Percentiles rank a stretch among this genome's conserved stretches.
Conservation (phyloP, 2,797 vertebrate genomes). For the Betta splendens region DNA sequence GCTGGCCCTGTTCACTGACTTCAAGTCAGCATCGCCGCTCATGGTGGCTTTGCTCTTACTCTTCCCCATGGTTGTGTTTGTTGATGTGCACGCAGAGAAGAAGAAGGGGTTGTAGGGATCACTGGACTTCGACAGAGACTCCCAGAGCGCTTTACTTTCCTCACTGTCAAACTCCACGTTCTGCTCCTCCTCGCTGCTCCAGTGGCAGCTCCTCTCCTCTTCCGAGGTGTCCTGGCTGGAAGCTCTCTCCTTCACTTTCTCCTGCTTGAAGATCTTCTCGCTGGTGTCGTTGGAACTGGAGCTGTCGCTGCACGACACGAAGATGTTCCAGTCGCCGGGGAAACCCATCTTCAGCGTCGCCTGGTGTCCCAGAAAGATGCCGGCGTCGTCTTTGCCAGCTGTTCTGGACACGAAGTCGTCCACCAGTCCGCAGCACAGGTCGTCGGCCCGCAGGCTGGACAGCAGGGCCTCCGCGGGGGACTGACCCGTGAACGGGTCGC, state of each 20-base stretch:
- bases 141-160: constrained; percentile 73
- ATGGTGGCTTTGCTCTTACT: constrained; percentile 27
- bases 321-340: constrained; percentile 79
- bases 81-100: constrained; percentile 79
- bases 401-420: constrained; percentile 80
- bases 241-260: constrained; percentile 26
- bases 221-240: constrained; percentile 52
- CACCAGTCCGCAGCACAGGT: constrained; percentile 80
- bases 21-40: constrained; percentile 20
- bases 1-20: constrained; percentile 14
- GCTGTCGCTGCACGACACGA: constrained; percentile 66
- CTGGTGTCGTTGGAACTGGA: constrained; percentile 27
- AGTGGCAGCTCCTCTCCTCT: constrained; percentile 59
- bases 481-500: constrained; percentile 68
- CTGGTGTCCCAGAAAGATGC: constrained; percentile 70
- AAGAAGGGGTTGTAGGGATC: constrained; percentile 79
- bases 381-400: constrained; percentile 67
- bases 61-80: constrained; percentile 53
- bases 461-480: constrained; percentile 77
- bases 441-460: constrained; percentile 77
- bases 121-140: constrained; percentile 72
- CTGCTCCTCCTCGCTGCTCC: constrained; percentile 73
- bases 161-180: constrained; percentile 67
- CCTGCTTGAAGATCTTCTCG: constrained; percentile 31
- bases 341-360: constrained; percentile 78